Evolutionary conservation across 2,888 invertebrate species (phyloP).

Genomic region (Eretmocerus hayati): DNA sequence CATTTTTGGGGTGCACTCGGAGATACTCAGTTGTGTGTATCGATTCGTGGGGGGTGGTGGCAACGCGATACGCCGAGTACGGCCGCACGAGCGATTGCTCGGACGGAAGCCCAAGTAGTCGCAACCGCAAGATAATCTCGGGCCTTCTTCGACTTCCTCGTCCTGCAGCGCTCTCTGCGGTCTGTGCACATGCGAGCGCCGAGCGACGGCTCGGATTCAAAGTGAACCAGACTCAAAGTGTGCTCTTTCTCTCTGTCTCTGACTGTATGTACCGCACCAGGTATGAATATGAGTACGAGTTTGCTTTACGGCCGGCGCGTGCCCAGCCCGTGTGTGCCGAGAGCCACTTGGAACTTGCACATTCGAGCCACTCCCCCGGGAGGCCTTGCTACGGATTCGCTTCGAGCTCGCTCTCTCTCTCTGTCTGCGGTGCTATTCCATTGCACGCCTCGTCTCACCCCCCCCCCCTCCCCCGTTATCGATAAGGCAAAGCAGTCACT

Average conservation of each 20-base stretch:
- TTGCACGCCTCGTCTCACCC: too few species aligned
- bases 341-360: slow-evolving; percentile 1
- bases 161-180: too few species aligned
- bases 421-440: too few species aligned
- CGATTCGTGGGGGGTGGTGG: slow-evolving; percentile 21
- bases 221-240: slow-evolving; percentile 2
- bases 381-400: too few species aligned
- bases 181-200: background rate
- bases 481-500: too few species aligned
- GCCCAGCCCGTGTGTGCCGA: background rate
- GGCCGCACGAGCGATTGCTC: slow-evolving; percentile 10
- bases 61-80: slow-evolving; percentile 38
- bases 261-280: background rate
- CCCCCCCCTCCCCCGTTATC: too few species aligned
- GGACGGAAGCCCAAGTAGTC: slow-evolving; percentile 42
- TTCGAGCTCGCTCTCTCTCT: too few species aligned
- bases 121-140: slow-evolving; percentile 42
- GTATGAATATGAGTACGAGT: slow-evolving; percentile 8
- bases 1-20: background rate
- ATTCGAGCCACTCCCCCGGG: background rate
- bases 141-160: slow-evolving; percentile 32
- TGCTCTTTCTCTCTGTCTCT: too few species aligned
- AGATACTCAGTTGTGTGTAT: slow-evolving; percentile 2
- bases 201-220: slow-evolving; percentile 6
- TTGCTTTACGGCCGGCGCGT: slow-evolving; percentile 16